Base-by-base conservation (phyloP, 2,888 invertebrate genomes). In the Pristionchus fissidentatus region DNA sequence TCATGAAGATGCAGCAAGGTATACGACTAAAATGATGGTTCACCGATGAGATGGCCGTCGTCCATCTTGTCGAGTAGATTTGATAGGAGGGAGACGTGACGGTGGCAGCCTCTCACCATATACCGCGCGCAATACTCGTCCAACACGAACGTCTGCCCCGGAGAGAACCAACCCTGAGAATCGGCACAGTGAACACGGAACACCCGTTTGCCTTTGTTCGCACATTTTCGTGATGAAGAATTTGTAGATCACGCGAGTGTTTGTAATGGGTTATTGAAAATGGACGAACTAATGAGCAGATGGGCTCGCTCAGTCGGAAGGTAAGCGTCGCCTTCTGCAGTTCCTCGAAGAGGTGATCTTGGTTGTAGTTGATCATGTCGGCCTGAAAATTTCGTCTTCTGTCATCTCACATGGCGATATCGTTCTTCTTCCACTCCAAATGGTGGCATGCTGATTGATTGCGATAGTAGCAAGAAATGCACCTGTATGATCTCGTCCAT, bases 111-210 rank as follows among this genome's bases (percentile, higher is more conserved):
- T 80, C 99, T 95, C 0, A 98, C 98, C 75, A 98, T 98, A 93
- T 99, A 99, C 89, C 95, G 95, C 10, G 98, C 98, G 93, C 97
- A 98, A 94, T 99, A 97, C 93, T 97, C 97, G 93, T 99, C 99
- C 89, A 99, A 94, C 19, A 98, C 97, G 93, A 98, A 99, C 83
- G 98, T 96, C 94, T 99, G 99, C 0, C 98, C 98, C 0, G 99
- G 98, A 91, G 98, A 98, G 93, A 99, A 98, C 99, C 99, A 99
- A 89, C 99, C 99, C 97, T 97, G 93, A 29, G 87, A 85, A 35
- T 85, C 22, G 80, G 19, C n/a, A 2, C 0, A 15, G 15, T 22
- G 29, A 32, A 38, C n/a, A 66, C 66, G 4, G 22, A 66, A 22
- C 38, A 19, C n/a, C n/a, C n/a, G n/a, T n/a, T 62, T 26, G 29